phyloP scores from a whole-genome alignment of 2,113 vertebrate genomes.

The Craseonycteris thonglongyai region DNA sequence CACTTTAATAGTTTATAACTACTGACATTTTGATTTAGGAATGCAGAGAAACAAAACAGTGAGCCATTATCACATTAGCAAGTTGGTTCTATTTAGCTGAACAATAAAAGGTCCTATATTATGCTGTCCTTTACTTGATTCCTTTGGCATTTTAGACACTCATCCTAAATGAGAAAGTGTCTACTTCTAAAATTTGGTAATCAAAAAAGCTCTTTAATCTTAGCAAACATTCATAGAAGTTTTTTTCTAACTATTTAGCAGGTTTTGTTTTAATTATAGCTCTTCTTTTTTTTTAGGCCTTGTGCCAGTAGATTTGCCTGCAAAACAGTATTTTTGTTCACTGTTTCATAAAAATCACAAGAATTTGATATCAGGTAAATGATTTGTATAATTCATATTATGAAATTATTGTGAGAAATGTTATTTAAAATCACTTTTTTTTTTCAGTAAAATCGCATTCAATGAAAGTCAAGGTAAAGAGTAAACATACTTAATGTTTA shows the following conservation, averaged over 20 bases:
- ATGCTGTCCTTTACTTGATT: neutral
- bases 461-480: constrained; percentile 39
- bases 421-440: constrained; percentile 3
- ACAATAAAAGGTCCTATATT: neutral
- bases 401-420: constrained; percentile 40
- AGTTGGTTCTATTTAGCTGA: neutral
- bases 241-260: neutral
- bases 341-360: no score
- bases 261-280: neutral
- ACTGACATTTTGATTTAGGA: neutral
- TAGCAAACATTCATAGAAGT: neutral
- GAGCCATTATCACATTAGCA: neutral
- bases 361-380: neutral
- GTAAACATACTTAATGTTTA: constrained; percentile 21
- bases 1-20: neutral
- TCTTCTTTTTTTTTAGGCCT: neutral
- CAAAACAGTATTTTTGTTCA: neutral
- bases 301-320: neutral
- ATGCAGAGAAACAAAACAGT: constrained; percentile 42
- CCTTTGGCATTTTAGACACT: neutral
- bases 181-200: neutral
- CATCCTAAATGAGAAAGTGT: neutral
- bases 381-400: neutral
- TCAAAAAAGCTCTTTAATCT: neutral
- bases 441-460: constrained; percentile 39